These are phyloP conservation scores for Solen grandis DNA, from an alignment of 1,140 invertebrate species.

Conservation along the genomic window DNA sequence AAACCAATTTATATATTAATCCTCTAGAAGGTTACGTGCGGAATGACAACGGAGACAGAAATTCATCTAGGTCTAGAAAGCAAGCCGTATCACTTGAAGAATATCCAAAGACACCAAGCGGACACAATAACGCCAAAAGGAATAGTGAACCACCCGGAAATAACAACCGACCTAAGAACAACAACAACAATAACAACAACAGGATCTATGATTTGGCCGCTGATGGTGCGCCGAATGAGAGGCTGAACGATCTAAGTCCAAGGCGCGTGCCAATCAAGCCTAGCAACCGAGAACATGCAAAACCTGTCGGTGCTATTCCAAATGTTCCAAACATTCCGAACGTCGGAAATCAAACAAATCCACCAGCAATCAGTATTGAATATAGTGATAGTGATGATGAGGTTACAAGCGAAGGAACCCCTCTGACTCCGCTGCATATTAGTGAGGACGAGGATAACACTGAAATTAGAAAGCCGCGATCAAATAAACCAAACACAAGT, in stretches of 20 bases:
- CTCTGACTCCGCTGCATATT: constrained; percentile 55
- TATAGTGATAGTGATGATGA: constrained; percentile 60
- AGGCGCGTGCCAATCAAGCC: constrained; percentile 21
- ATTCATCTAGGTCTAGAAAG: constrained; percentile 22
- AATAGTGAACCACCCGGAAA: constrained; percentile 9
- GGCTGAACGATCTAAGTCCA: constrained; percentile 46
- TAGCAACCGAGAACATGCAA: background rate
- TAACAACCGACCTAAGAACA: background rate
- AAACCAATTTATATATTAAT: constrained; percentile 58
- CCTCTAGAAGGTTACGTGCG: constrained; percentile 47
- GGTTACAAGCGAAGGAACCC: constrained; percentile 10
- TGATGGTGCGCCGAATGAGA: constrained; percentile 14
- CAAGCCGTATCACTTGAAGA: constrained; percentile 32
- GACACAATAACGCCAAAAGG: constrained; percentile 9
- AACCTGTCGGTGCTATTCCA: constrained; percentile 25
- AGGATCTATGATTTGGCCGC: constrained; percentile 15
- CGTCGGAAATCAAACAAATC: constrained; percentile 13
- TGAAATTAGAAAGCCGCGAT: background rate
- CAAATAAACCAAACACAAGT: background rate
- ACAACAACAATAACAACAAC: background rate
- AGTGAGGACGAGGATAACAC: constrained; percentile 60
- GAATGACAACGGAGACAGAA: constrained; percentile 20
- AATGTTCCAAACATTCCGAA: constrained; percentile 40
- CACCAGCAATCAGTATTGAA: constrained; percentile 37
- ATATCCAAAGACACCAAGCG: constrained; percentile 24